Percentiles rank a stretch among this genome's conserved stretches.
Conservation (phyloP, 2,113 vertebrate species). For the Cyanoderma ruficeps region DNA sequence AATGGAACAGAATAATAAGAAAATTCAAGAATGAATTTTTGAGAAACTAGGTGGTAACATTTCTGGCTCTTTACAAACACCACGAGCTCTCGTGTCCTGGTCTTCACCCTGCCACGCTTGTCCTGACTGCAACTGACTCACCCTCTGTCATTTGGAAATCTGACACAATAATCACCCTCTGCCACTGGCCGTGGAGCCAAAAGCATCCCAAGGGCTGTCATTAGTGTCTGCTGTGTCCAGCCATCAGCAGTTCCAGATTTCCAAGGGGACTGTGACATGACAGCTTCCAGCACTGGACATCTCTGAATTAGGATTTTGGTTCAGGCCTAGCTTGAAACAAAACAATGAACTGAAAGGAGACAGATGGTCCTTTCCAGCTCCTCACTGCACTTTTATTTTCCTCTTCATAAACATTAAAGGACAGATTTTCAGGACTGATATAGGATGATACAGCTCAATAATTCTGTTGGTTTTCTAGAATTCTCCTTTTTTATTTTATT, state of each 20-base stretch:
- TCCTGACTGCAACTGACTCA: background rate
- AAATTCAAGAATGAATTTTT: background rate
- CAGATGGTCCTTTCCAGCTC: constrained; percentile 20
- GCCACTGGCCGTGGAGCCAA: background rate
- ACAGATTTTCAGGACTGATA: background rate
- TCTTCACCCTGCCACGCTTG: background rate
- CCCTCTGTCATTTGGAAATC: background rate
- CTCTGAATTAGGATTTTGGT: background rate
- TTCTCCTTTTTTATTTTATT: background rate
- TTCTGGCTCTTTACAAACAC: background rate
- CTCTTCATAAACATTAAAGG: background rate
- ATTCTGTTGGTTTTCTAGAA: background rate
- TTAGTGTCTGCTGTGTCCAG: background rate
- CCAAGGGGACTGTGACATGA: background rate
- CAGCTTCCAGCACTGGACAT: background rate
- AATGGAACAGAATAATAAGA: background rate
- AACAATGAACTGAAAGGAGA: background rate
- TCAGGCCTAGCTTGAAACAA: background rate
- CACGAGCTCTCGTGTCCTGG: background rate
- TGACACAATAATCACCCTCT: background rate
- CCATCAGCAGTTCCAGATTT: background rate
- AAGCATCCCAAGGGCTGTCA: background rate
- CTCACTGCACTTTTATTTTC: background rate
- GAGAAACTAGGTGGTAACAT: background rate
- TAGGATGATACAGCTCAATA: background rate